phyloP scores from a whole-genome alignment of 2,888 invertebrate species.

The Parnassius mnemosyne region DNA sequence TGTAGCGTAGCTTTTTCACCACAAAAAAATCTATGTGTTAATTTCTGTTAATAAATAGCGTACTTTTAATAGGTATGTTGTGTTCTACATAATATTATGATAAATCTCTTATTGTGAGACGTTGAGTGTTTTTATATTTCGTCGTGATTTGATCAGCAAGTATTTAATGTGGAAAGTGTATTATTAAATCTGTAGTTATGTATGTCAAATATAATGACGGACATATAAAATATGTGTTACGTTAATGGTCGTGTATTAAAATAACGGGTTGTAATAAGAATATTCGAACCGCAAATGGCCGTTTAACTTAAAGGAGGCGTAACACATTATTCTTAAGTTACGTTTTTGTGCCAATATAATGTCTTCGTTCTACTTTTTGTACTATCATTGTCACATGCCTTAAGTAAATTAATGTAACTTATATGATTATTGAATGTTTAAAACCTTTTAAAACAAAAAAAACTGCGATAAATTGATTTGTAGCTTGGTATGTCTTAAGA shows the following conservation, averaged over 20 bases:
- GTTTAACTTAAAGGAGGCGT: slow-evolving; percentile 55
- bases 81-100: neutral
- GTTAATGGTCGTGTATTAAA: slow-evolving; percentile 36
- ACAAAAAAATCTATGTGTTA: no score
- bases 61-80: no score
- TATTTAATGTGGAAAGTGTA: neutral
- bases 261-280: slow-evolving; percentile 41
- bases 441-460: neutral
- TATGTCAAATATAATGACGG: slow-evolving; percentile 4
- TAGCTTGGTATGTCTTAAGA: no score
- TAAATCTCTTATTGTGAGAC: neutral
- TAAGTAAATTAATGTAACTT: neutral
- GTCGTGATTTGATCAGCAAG: neutral
- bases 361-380: slow-evolving; percentile 52
- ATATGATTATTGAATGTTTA: neutral
- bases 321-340: slow-evolving; percentile 37
- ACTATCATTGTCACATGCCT: slow-evolving; percentile 38
- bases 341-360: slow-evolving; percentile 46
- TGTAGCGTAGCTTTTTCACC: no score
- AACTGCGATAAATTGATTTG: no score
- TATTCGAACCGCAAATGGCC: slow-evolving; percentile 43
- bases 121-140: slow-evolving; percentile 8
- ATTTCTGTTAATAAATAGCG: no score
- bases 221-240: slow-evolving; percentile 16
- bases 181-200: neutral